Conservation (phyloP, 2,797 vertebrate genomes). For the Salarias fasciatus region DNA sequence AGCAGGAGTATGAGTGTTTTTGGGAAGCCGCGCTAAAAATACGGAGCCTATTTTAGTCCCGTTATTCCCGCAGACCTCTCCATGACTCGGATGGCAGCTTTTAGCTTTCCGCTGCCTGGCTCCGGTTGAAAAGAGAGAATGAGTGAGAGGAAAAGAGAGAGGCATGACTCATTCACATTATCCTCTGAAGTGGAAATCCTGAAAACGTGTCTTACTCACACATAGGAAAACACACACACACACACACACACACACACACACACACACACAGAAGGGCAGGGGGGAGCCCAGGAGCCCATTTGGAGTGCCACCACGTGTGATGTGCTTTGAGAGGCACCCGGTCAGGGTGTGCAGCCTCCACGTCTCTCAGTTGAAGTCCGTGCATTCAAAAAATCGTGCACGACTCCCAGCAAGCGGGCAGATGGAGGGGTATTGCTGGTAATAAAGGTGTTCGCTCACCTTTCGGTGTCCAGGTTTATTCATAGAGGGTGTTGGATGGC, state of each 20-base stretch:
- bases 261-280: neutral
- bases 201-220: slow-evolving; percentile 53
- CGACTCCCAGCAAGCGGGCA: neutral
- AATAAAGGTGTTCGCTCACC: neutral
- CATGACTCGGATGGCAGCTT: slow-evolving; percentile 51
- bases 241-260: slow-evolving; percentile 13
- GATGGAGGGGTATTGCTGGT: neutral
- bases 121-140: slow-evolving; percentile 54
- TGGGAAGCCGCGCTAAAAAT: slow-evolving; percentile 37
- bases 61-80: slow-evolving; percentile 46
- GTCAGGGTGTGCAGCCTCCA: slow-evolving; percentile 35
- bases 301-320: slow-evolving; percentile 66
- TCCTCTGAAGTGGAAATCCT: slow-evolving; percentile 78
- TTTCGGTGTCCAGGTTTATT: slow-evolving; percentile 3
- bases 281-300: slow-evolving; percentile 61
- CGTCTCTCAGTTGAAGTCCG: slow-evolving; percentile 26
- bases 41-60: slow-evolving; percentile 32
- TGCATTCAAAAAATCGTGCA: slow-evolving; percentile 25
- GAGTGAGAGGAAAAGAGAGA: slow-evolving; percentile 35
- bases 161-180: slow-evolving; percentile 75
- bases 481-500: neutral
- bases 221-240: slow-evolving; percentile 26
- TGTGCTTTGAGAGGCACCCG: slow-evolving; percentile 58
- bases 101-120: slow-evolving; percentile 57
- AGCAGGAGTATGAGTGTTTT: neutral